Evolutionary conservation across 1,140 invertebrate species (phyloP).

Genomic region (Macrosteles quadrilineatus): DNA sequence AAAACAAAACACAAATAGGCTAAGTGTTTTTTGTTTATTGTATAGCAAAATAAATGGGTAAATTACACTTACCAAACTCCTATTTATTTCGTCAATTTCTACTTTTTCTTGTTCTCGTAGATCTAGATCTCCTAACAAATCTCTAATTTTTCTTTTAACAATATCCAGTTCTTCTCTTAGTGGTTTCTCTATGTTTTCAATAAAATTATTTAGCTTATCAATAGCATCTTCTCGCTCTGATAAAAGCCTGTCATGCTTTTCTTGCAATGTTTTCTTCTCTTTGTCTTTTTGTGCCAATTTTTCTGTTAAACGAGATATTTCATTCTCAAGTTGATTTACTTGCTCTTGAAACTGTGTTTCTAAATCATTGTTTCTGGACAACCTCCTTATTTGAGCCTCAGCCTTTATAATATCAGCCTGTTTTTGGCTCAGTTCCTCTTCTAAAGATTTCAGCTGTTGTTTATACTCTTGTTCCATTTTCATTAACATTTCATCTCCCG

Average conservation of each 20-base stretch:
- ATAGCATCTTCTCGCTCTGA: slow-evolving; percentile 36
- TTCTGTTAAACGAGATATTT: neutral
- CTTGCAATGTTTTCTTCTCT: slow-evolving; percentile 37
- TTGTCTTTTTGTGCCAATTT: slow-evolving; percentile 35
- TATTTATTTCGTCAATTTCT: neutral
- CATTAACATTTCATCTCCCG: slow-evolving; percentile 72
- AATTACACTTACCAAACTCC: slow-evolving; percentile 2
- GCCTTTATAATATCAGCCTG: slow-evolving; percentile 36
- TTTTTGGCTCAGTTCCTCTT: slow-evolving; percentile 47
- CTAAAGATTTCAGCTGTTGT: slow-evolving; percentile 49
- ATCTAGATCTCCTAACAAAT: slow-evolving; percentile 26
- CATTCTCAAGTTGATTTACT: slow-evolving; percentile 26
- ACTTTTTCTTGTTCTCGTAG: slow-evolving; percentile 9
- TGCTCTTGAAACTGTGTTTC: slow-evolving; percentile 33
- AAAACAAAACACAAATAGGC: too few relatives aligned
- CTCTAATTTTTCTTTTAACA: slow-evolving; percentile 32
- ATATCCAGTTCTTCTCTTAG: slow-evolving; percentile 35
- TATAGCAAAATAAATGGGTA: too few relatives aligned
- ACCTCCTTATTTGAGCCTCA: slow-evolving; percentile 30
- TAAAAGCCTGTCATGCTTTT: slow-evolving; percentile 34
- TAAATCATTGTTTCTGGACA: slow-evolving; percentile 23
- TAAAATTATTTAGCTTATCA: slow-evolving; percentile 35
- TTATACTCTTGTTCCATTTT: slow-evolving; percentile 67
- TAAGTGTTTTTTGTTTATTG: too few relatives aligned
- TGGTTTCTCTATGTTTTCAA: slow-evolving; percentile 29